Percentiles rank a stretch among this genome's conserved stretches.
Conservation (phyloP, 2,113 vertebrate genomes). For the Malurus melanocephalus region DNA sequence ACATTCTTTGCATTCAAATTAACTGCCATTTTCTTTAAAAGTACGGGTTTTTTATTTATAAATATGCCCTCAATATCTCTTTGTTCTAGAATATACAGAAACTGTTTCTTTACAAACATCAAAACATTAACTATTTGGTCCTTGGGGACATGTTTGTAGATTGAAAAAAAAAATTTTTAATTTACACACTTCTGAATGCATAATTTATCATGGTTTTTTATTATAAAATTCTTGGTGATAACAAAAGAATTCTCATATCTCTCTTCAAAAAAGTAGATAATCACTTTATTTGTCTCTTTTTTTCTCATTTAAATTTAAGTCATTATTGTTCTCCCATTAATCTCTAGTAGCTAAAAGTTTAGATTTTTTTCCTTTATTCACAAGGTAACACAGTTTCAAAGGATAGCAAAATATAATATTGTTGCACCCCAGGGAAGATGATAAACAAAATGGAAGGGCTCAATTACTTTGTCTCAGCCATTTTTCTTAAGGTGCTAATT, state of each 20-base stretch:
- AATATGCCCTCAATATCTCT: not conserved
- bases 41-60: not conserved
- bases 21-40: not conserved
- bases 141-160: not conserved
- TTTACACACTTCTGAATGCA: not conserved
- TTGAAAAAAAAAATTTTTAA: not conserved
- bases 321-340: not conserved
- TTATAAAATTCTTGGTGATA: not conserved
- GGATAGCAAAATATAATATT: slow-evolving; percentile 48
- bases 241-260: not conserved
- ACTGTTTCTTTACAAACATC: not conserved
- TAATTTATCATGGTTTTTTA: not conserved
- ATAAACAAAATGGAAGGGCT: slow-evolving; percentile 33
- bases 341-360: slow-evolving; percentile 20
- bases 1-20: not conserved
- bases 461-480: slow-evolving; percentile 43
- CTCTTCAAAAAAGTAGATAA: not conserved
- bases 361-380: not conserved
- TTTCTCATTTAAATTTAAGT: not conserved
- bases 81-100: not conserved
- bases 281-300: not conserved
- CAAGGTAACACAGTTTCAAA: slow-evolving; percentile 46
- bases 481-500: slow-evolving; percentile 75
- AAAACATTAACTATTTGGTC: not conserved
- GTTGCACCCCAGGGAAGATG: slow-evolving; percentile 18